These are phyloP conservation scores for Pyrrhia umbra DNA, from an alignment of 2,888 invertebrate species.

Conservation along the genomic window DNA sequence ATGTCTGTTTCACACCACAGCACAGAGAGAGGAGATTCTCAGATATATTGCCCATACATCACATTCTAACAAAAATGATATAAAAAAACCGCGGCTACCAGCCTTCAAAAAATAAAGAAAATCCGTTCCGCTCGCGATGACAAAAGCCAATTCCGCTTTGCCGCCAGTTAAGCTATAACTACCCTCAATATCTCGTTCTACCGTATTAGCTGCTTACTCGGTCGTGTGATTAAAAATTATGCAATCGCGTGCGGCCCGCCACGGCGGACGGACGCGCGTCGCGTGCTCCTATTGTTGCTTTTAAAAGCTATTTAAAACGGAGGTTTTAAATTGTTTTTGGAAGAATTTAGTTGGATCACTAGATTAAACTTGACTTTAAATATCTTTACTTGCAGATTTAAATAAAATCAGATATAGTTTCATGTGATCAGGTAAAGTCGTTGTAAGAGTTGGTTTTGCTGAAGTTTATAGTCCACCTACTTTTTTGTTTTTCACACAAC, in stretches of 20 bases:
- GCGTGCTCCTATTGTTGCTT: conserved; percentile 78
- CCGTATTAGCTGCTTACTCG: conserved; percentile 88
- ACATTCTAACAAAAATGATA: conserved; percentile 16
- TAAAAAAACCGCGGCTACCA: conserved; percentile 49
- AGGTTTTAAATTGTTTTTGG: conserved; percentile 60
- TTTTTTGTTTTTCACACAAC: too few relatives aligned
- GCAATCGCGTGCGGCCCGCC: conserved; percentile 74
- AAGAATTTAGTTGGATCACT: conserved; percentile 34
- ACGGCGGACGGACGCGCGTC: conserved; percentile 73
- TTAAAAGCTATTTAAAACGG: conserved; percentile 83
- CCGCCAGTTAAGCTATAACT: conserved; percentile 76
- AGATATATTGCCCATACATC: background rate
- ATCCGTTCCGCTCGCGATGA: conserved; percentile 73
- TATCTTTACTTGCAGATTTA: background rate
- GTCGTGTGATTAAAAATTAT: conserved; percentile 90
- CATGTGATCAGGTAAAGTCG: background rate
- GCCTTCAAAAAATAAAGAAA: conserved; percentile 66
- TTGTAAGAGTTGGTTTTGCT: background rate
- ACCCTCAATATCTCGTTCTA: conserved; percentile 83
- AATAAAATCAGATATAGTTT: background rate
- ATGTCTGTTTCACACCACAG: background rate
- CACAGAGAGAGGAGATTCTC: background rate
- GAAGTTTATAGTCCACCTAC: background rate
- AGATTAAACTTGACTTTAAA: conserved; percentile 9
- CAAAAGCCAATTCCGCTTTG: conserved; percentile 73